A percentile compares a stretch with the other conserved stretches of the same genome.
phyloP scores from a whole-genome alignment of 2,888 invertebrate species.

The Oeneis ivallda region DNA sequence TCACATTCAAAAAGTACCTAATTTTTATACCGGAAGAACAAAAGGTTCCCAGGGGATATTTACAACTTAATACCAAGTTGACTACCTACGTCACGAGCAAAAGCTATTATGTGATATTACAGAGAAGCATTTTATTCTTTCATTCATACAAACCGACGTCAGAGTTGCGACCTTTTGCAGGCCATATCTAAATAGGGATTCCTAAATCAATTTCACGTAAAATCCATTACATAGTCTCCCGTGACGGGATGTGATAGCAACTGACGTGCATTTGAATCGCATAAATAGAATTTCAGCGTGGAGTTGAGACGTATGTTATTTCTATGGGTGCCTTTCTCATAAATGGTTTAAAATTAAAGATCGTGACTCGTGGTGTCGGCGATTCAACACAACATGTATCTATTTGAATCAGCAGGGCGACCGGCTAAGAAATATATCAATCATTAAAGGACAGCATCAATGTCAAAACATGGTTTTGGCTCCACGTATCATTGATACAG shows the following conservation, averaged over 20 bases:
- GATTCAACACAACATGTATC: conserved; percentile 35
- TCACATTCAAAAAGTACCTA: too few relatives aligned
- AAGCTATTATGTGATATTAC: too few relatives aligned
- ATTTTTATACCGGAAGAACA: too few relatives aligned
- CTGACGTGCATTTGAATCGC: conserved; percentile 62
- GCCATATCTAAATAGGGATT: background rate
- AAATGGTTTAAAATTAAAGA: conserved; percentile 42
- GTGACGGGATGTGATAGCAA: conserved; percentile 48
- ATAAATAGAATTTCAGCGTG: conserved; percentile 65
- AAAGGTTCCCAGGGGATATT: too few relatives aligned
- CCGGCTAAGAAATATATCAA: too few relatives aligned
- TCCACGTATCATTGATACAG: too few relatives aligned
- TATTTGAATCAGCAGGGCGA: conserved; percentile 20
- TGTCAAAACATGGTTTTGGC: too few relatives aligned
- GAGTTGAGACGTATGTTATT: conserved; percentile 46
- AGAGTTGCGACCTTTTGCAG: background rate
- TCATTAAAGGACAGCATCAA: too few relatives aligned
- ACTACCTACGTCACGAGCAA: too few relatives aligned
- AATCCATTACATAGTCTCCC: conserved; percentile 48
- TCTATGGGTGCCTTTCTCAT: conserved; percentile 40
- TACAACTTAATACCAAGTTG: too few relatives aligned
- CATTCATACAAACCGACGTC: too few relatives aligned
- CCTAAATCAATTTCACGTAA: conserved; percentile 34
- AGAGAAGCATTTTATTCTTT: too few relatives aligned
- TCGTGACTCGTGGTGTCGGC: conserved; percentile 41